These are phyloP conservation scores for Caenorhabditis plicata DNA, from an alignment of 2,888 invertebrate species.

Conservation along the genomic window DNA sequence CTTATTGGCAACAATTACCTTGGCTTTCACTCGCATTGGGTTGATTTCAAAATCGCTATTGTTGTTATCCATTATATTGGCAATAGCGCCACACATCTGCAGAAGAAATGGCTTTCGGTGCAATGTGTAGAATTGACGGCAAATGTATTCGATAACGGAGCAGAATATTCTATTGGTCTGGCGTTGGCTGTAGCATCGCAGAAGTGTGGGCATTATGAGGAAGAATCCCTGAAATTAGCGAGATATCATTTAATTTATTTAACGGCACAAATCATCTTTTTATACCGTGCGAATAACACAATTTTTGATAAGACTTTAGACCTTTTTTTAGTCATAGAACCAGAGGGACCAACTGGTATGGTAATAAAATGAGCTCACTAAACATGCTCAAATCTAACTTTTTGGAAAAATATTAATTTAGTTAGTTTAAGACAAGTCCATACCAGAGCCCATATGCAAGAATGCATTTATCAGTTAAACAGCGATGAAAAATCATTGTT, in stretches of 20 bases:
- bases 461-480: too few species aligned
- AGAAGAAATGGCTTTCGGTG: constrained; percentile 73
- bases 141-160: constrained; percentile 93
- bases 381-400: too few species aligned
- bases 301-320: too few species aligned
- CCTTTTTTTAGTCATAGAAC: too few species aligned
- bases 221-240: constrained; percentile 80
- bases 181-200: constrained; percentile 94
- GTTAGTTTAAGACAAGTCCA: too few species aligned
- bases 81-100: constrained; percentile 93
- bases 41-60: constrained; percentile 77
- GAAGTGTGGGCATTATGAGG: constrained; percentile 92
- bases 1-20: too few species aligned
- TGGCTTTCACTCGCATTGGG: constrained; percentile 79
- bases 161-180: constrained; percentile 93
- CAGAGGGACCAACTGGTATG: too few species aligned
- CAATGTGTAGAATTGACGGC: constrained; percentile 95
- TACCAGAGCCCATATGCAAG: too few species aligned
- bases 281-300: constrained; percentile 75
- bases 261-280: not conserved
- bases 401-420: too few species aligned
- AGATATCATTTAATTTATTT: not conserved
- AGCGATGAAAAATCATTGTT: too few species aligned
- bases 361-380: too few species aligned
- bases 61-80: constrained; percentile 83